Percentiles rank a stretch among this genome's conserved stretches.
Evolutionary conservation across 2,113 vertebrate species (phyloP).

Genomic region (Indicator maculatus): DNA sequence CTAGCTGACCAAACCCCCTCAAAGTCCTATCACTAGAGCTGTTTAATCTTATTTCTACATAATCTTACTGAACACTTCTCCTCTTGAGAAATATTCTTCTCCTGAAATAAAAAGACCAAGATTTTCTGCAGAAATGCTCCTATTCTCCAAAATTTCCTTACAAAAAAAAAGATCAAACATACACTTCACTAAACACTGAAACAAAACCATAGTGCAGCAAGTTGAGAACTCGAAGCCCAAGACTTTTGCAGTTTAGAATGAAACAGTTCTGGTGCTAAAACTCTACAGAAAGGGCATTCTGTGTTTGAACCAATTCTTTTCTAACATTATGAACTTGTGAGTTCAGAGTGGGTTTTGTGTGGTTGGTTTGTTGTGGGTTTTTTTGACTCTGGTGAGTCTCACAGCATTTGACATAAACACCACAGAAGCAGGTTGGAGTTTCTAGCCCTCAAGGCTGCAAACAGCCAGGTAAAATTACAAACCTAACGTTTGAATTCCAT

Average conservation of each 20-base stretch:
- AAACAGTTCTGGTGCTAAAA: neutral
- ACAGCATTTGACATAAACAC: neutral
- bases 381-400: neutral
- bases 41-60: neutral
- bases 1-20: neutral
- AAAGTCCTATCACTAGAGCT: neutral
- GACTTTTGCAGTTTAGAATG: neutral
- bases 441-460: neutral
- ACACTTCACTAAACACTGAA: neutral
- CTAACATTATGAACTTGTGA: neutral
- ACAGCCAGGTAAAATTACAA: neutral
- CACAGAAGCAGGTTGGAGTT: neutral
- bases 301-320: neutral
- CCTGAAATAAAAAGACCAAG: neutral
- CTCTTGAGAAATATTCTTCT: neutral
- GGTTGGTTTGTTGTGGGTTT: neutral
- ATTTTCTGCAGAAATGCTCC: neutral
- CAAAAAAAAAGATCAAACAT: neutral
- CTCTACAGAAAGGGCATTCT: neutral
- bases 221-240: neutral
- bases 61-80: neutral
- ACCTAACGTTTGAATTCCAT: neutral
- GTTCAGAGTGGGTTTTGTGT: neutral
- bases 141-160: neutral
- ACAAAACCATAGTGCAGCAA: neutral